Base-by-base conservation (phyloP, 1,140 invertebrate genomes). In the Diorhabda sublineata region DNA sequence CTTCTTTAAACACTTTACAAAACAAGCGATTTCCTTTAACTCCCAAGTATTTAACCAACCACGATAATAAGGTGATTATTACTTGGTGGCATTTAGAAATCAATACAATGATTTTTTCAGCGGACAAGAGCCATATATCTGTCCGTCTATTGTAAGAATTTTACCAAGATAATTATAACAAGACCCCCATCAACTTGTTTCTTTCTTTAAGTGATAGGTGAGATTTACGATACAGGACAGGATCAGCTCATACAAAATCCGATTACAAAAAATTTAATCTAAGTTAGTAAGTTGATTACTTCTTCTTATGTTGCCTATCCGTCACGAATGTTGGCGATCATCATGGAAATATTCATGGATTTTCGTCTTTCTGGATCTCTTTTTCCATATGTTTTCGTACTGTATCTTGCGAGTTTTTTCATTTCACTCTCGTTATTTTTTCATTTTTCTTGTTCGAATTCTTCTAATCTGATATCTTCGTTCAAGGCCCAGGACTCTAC, bases 1-100 rank as follows among this genome's bases (percentile, higher is more conserved):
- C 52, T 64, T 57, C 63, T 42, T 26, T 64, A 64, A 64, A 64
- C 47, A 64, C 63, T 64, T 64, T 64, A 8, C 45, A 64, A 52
- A 64, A 57, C 63, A 64, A 56, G 45, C 26, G 56, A 42, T 11
- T 7, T 11, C 58, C 4, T 41, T 0, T 42, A 47, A 7, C n/a
- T n/a, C 45, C 43, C 11, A 64, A 64, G 8, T 47, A 44, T 41
- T 26, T 42, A 64, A 56, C 9, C n/a, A 26, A 42, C 26, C 8
- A 56, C 63, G 56, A 64, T 57, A 64, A 64, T 64, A 41, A 26
- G n/a, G n/a, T 56, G 45, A 43, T 64, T 64, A 64, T 47, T 64
- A 64, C 63, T 56, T 64, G 6, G 45, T 62, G 61, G 63, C 45
- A 64, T 64, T 64, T 64, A 56, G 42, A 56, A 64, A 57, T 45